Conservation (phyloP, 2,888 invertebrate genomes). For the Lasioglossum figueresi region DNA sequence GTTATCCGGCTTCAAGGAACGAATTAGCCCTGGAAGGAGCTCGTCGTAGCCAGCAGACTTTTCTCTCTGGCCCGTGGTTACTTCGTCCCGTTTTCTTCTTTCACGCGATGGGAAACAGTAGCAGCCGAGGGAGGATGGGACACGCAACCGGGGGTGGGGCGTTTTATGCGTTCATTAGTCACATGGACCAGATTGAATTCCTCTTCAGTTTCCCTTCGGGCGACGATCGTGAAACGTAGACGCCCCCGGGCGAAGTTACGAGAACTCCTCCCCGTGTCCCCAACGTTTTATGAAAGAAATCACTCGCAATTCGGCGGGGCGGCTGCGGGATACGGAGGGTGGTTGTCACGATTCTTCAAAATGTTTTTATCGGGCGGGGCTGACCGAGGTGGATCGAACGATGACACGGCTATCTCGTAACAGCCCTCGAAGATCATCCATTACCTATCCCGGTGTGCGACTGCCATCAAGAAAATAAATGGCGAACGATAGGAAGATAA, state of each 20-base stretch:
- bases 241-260: slow-evolving; percentile 43
- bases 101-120: slow-evolving; percentile 31
- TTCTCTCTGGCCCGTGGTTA: slow-evolving; percentile 18
- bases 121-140: slow-evolving; percentile 23
- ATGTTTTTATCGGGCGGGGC: slow-evolving; percentile 64
- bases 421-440: slow-evolving; percentile 45
- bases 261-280: slow-evolving; percentile 53
- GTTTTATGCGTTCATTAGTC: slow-evolving; percentile 82
- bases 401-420: slow-evolving; percentile 50
- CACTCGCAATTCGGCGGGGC: neutral
- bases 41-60: slow-evolving; percentile 30
- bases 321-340: neutral
- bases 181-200: slow-evolving; percentile 79
- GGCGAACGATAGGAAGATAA: slow-evolving; percentile 33
- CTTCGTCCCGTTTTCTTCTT: slow-evolving; percentile 14
- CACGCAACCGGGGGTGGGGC: slow-evolving; percentile 51
- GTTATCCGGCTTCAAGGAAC: slow-evolving; percentile 25
- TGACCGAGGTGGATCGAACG: slow-evolving; percentile 47
- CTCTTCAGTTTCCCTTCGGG: slow-evolving; percentile 62
- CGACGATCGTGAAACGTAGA: slow-evolving; percentile 47
- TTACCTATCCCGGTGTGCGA: slow-evolving; percentile 36
- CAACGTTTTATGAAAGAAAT: slow-evolving; percentile 54
- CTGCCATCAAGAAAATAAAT: slow-evolving; percentile 34
- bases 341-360: slow-evolving; percentile 58
- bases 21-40: slow-evolving; percentile 44